Evolutionary conservation across 2,888 invertebrate species (phyloP), one percentile per base, ranked within the genome.

Genomic region (Orthonevra nobilis): DNA sequence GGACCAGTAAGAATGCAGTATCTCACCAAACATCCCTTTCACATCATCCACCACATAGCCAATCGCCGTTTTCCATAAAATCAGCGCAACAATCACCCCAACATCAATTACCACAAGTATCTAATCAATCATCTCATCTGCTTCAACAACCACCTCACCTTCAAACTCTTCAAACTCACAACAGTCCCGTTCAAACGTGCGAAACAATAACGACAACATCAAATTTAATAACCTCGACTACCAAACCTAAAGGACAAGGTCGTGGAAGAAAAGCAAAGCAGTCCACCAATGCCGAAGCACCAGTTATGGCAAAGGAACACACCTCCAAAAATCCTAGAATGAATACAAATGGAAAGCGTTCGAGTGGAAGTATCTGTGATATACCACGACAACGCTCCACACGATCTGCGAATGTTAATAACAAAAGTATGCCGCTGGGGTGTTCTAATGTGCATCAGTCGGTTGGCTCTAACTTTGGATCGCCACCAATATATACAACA

Each of bases 311-410:
- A n/a, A 63, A 63, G n/a, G 54, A 63, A 6, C n/a, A 2, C 36
- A 6, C 30, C 9, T 5, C 66, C n/a, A n/a, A 70, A 17, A 30
- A 17, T 58, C 1, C 4, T 1, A 70, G 64, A 28, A 20, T 3
- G 1, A 64, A 38, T 32, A 5, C 74, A 3, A 52, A 52, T 12
- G 64, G 72, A 34, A 70, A 52, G n/a, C 77, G 72, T 34, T 58
- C 77, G 1, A 58, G 50, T 28, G 63, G 74, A 12, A 70, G 69
- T n/a, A 40, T 54, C 20, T 72, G 60, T 17, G 74, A 74, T 9
- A 20, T 44, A 19, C 36, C 44, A 9, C 50, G 74, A 15, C 60
- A 48, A 10, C 60, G 77, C 19, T 26, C 58, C 34, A 54, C 72
- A 6, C 66, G 72, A 38, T 60, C 72, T 3, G 1, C 48, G n/a